These are phyloP conservation scores for Casuarius casuarius DNA, from an alignment of 2,113 vertebrate species.

Conservation along the genomic window DNA sequence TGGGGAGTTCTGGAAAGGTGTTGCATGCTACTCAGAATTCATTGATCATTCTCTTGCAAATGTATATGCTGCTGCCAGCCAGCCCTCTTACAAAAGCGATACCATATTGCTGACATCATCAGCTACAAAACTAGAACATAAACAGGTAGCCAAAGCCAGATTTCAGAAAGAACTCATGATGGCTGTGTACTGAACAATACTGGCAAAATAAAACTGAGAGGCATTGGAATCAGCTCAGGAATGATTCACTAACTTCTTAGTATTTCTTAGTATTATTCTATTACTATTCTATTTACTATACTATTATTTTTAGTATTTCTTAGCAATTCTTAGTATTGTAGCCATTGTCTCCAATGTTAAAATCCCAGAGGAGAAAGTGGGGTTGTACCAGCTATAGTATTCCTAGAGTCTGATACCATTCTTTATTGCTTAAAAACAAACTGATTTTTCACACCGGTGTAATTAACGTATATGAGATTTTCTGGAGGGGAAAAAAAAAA, in stretches of 20 bases:
- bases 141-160: background rate
- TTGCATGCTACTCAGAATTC: background rate
- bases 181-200: background rate
- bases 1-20: background rate
- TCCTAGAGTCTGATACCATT: background rate
- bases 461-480: background rate
- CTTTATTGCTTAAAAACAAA: background rate
- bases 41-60: background rate
- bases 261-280: background rate
- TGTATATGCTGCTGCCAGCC: background rate
- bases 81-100: background rate
- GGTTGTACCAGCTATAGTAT: fast-evolving
- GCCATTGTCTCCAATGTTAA: background rate
- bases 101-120: background rate
- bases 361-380: background rate
- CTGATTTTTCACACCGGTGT: background rate
- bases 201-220: background rate
- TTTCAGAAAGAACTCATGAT: background rate
- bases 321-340: background rate
- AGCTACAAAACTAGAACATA: background rate
- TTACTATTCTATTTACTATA: too few species aligned
- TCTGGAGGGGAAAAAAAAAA: background rate
- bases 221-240: background rate
- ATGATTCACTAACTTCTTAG: background rate
- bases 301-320: too few species aligned